A percentile compares a stretch with the other conserved stretches of the same genome.
phyloP scores from a whole-genome alignment of 2,888 invertebrate genomes.

The Apantesis nais region DNA sequence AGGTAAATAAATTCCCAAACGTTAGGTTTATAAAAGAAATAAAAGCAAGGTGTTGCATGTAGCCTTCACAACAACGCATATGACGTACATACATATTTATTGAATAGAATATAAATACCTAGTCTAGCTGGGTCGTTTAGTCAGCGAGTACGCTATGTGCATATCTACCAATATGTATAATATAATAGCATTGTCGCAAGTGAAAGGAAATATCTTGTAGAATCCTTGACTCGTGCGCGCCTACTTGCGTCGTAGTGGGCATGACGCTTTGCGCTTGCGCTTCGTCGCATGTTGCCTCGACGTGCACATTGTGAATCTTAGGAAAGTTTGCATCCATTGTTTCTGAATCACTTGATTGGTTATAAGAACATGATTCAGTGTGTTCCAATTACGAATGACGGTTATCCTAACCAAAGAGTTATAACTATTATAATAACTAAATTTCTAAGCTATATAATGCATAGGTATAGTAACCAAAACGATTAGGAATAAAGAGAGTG shows the following conservation, averaged over 20 bases:
- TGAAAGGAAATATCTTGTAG: constrained; percentile 85
- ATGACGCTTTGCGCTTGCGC: constrained; percentile 41
- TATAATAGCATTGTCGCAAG: constrained; percentile 77
- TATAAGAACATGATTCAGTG: background rate
- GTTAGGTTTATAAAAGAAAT: background rate
- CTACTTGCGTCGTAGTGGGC: constrained; percentile 58
- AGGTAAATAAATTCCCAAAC: background rate
- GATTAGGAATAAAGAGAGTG: background rate
- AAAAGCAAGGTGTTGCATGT: background rate
- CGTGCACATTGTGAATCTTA: constrained; percentile 40
- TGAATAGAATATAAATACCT: constrained; percentile 46
- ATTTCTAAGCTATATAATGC: background rate
- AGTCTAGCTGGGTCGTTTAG: constrained; percentile 37
- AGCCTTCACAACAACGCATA: constrained; percentile 22
- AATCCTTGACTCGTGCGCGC: constrained; percentile 83
- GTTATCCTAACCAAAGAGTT: background rate
- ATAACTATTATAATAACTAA: background rate
- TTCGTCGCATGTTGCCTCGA: constrained; percentile 41
- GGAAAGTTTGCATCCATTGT: constrained; percentile 47
- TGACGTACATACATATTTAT: constrained; percentile 40
- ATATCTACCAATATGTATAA: constrained; percentile 49
- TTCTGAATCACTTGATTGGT: constrained; percentile 11
- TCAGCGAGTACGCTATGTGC: constrained; percentile 36
- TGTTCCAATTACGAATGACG: background rate
- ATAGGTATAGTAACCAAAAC: background rate